phyloP scores from a whole-genome alignment of 2,888 invertebrate species.

The Lochmaea crataegi region DNA sequence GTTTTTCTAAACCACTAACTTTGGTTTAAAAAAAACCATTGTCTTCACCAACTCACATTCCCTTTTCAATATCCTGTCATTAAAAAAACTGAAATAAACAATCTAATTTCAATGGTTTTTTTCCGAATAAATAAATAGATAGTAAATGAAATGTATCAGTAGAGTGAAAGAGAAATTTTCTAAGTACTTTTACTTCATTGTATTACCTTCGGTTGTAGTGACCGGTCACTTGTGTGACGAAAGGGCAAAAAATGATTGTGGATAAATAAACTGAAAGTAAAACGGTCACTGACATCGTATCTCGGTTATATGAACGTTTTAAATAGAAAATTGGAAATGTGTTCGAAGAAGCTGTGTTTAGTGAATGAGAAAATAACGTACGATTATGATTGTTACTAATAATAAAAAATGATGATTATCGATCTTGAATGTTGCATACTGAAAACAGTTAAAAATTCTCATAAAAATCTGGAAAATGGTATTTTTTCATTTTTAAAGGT shows the following conservation, averaged over 20 bases:
- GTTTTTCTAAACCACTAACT: not conserved
- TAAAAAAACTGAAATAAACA: not conserved
- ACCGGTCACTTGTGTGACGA: slow-evolving; percentile 20
- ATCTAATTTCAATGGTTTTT: slow-evolving; percentile 23
- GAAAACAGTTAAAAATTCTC: no score
- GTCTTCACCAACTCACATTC: not conserved
- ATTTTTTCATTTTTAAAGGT: no score
- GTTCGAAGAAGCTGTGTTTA: not conserved
- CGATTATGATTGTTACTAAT: not conserved
- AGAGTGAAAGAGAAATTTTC: slow-evolving; percentile 33
- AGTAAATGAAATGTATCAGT: slow-evolving; percentile 30
- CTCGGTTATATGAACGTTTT: not conserved
- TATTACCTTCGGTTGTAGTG: slow-evolving; percentile 19
- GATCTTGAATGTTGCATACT: not conserved
- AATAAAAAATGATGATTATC: not conserved
- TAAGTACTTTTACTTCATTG: slow-evolving; percentile 35
- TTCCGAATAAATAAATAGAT: slow-evolving; percentile 14
- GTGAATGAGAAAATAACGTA: not conserved
- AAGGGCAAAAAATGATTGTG: slow-evolving; percentile 27
- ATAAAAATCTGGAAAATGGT: no score
- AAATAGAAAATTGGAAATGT: not conserved
- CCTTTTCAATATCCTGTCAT: slow-evolving; percentile 4
- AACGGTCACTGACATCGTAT: slow-evolving; percentile 19
- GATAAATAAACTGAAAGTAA: slow-evolving; percentile 23
- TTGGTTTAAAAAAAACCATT: not conserved